Base-by-base conservation (phyloP, 2,888 invertebrate genomes). In the Mythimna impura region DNA sequence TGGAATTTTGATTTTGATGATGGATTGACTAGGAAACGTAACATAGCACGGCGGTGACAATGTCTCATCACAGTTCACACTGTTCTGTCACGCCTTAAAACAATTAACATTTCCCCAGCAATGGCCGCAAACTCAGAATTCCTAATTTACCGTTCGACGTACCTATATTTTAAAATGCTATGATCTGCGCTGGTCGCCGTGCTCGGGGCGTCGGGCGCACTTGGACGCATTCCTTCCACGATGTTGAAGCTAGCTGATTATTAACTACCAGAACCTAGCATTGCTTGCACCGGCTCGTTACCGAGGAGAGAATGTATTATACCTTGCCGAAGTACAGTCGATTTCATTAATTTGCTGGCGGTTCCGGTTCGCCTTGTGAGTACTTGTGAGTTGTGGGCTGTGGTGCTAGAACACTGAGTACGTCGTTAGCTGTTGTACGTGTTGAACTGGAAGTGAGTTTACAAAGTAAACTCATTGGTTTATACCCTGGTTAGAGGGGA, bases 201-300 rank as follows among this genome's bases (percentile, higher is more conserved):
- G 79, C 83, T 78, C 66, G 62, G 57, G 50, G n/a, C 43, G 70
- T 68, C 71, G 40, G 36, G 62, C 57, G 50, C 57, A 52, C 72
- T 82, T 66, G 84, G 81, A 73, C 86, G 83, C 89, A 91, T 91
- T 91, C 90, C 89, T 73, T 65, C 40, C 73, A 81, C 87, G 85
- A 78, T 80, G 81, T 78, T 54, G 66, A 52, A 72, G 52, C 85
- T 86, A 88, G 87, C 89, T 89, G 87, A 88, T 88, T 89, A 88
- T 88, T 89, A 86, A 87, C 82, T 82, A 78, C 73, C 73, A 80
- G 70, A 75, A 83, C 72, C 73, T 71, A 80, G 57, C 58, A 80
- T 82, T 78, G 57, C 73, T 70, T 60, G 43, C 66, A 78, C 76
- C 34, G 7, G 14, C 65, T 79, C 63, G 77, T 75, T 80, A 74